Evolutionary conservation across 1,140 invertebrate species (phyloP).

Genomic region (Diabrotica undecimpunctata): DNA sequence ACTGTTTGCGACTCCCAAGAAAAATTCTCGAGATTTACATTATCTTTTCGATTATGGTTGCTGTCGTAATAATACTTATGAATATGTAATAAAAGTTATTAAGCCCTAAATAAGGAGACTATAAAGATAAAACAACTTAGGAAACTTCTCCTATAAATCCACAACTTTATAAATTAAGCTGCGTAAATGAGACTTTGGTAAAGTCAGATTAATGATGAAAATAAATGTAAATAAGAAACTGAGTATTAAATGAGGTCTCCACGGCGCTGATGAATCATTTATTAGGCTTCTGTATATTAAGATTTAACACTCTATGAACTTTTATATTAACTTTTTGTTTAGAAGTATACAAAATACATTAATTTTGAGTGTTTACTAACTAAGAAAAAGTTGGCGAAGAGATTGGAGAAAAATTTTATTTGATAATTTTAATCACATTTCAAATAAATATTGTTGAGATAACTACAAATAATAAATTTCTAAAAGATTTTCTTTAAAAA

Average conservation of each 20-base stretch:
- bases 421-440: too few relatives aligned
- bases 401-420: too few relatives aligned
- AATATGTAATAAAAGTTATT: slow-evolving; percentile 44
- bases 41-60: slow-evolving; percentile 23
- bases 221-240: slow-evolving; percentile 46
- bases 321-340: background rate
- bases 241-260: slow-evolving; percentile 24
- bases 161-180: slow-evolving; percentile 47
- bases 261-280: background rate
- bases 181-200: slow-evolving; percentile 46
- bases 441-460: too few relatives aligned
- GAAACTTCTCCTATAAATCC: slow-evolving; percentile 46
- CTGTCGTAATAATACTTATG: slow-evolving; percentile 32
- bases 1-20: too few relatives aligned
- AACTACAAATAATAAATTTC: too few relatives aligned
- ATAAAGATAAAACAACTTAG: slow-evolving; percentile 47
- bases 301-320: background rate
- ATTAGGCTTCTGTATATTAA: background rate
- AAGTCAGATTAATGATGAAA: slow-evolving; percentile 46
- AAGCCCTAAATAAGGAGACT: slow-evolving; percentile 42
- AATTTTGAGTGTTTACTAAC: too few relatives aligned
- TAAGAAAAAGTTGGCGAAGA: too few relatives aligned
- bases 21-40: background rate
- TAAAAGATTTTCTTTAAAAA: too few relatives aligned
- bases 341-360: too few relatives aligned